Percentiles rank a stretch among this genome's conserved stretches.
These are phyloP conservation scores for Aptenodytes patagonicus DNA, from an alignment of 2,113 vertebrate genomes.

Conservation along the genomic window DNA sequence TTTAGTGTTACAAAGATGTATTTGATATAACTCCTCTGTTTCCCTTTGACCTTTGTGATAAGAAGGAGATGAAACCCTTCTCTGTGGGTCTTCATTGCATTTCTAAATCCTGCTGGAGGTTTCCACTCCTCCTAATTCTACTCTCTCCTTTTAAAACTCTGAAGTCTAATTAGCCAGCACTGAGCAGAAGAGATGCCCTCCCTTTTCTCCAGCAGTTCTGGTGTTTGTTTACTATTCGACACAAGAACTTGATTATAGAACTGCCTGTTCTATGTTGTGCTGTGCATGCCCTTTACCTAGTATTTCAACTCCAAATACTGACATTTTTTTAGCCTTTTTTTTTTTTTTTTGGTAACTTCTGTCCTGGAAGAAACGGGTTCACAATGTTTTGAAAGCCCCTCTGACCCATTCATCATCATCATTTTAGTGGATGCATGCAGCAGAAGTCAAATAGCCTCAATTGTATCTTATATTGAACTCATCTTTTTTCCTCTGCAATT, in stretches of 20 bases:
- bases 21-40: not conserved
- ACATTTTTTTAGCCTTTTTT: not conserved
- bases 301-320: not conserved
- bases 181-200: not conserved
- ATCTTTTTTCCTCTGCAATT: conserved; percentile 7
- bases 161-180: not conserved
- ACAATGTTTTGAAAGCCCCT: not conserved
- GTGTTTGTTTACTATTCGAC: not conserved
- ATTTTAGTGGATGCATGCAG: not conserved
- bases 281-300: not conserved
- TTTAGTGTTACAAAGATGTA: not conserved
- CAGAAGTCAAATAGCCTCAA: conserved; percentile 33
- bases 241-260: not conserved
- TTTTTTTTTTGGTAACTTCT: not conserved
- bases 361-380: not conserved
- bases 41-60: not conserved
- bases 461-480: not conserved
- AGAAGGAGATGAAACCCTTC: not conserved
- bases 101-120: not conserved
- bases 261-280: not conserved
- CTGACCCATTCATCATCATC: not conserved
- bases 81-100: not conserved
- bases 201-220: not conserved
- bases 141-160: not conserved
- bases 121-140: not conserved